Evolutionary conservation across 2,797 vertebrate genomes (phyloP).

Genomic region (Enteromius fasciolatus): DNA sequence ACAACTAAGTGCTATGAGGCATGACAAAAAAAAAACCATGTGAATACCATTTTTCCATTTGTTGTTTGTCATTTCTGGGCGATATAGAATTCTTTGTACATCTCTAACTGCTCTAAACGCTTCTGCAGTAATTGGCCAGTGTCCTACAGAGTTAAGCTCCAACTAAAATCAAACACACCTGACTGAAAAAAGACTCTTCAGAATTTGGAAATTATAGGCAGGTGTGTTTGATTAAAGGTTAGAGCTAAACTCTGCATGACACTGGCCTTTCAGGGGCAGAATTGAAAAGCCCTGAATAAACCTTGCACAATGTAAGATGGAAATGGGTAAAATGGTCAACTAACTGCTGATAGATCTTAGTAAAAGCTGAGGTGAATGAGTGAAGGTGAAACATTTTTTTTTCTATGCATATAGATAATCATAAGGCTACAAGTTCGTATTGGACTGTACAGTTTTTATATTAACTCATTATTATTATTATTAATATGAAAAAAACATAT

Average conservation of each 20-base stretch:
- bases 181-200: background rate
- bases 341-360: background rate
- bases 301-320: background rate
- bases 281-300: background rate
- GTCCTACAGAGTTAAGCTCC: background rate
- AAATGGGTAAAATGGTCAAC: background rate
- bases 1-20: background rate
- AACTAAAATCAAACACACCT: background rate
- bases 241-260: background rate
- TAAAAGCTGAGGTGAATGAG: background rate
- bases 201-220: background rate
- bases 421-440: background rate
- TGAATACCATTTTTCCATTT: background rate
- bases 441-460: background rate
- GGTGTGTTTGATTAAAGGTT: background rate
- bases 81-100: background rate
- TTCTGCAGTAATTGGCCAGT: background rate
- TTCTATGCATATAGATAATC: background rate
- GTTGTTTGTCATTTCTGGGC: background rate
- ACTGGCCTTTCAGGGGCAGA: background rate
- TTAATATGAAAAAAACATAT: background rate
- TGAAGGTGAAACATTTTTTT: background rate
- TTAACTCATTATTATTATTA: background rate
- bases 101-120: background rate
- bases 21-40: background rate